phyloP scores from a whole-genome alignment of 2,113 vertebrate species.

The Periophthalmodon schlosseri region DNA sequence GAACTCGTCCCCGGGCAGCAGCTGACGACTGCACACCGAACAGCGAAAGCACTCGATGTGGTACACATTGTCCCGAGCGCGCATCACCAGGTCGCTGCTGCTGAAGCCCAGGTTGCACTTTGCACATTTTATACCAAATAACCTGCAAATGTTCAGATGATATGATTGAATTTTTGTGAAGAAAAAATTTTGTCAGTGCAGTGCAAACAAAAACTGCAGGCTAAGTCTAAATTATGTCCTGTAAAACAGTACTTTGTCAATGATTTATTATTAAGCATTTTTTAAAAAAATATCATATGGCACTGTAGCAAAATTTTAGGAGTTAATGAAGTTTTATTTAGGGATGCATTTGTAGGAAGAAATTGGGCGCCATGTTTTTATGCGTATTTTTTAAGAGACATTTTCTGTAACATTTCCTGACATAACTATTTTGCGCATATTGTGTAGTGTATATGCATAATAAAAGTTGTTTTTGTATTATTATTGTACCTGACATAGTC shows the following conservation, averaged over 20 bases:
- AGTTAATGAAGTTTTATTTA: not conserved
- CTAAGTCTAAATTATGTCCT: not conserved
- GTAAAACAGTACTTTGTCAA: not conserved
- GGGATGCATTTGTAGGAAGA: not conserved
- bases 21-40: conserved; percentile 89
- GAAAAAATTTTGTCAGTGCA: not conserved
- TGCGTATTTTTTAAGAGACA: not conserved
- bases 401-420: no score
- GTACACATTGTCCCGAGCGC: conserved; percentile 88
- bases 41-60: conserved; percentile 97
- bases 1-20: conserved; percentile 94
- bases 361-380: not conserved
- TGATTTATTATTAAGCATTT: not conserved
- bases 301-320: not conserved
- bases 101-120: conserved; percentile 89
- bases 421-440: not conserved
- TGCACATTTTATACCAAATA: conserved; percentile 92
- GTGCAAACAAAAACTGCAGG: not conserved
- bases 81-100: conserved; percentile 93
- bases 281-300: not conserved
- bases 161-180: not conserved
- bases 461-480: conserved; percentile 41
- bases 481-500: conserved; percentile 88
- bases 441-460: not conserved
- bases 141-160: conserved; percentile 70